Evolutionary conservation across 2,888 invertebrate genomes (phyloP), one percentile per base, ranked within the genome.

Genomic region (Brachyptera putata): DNA sequence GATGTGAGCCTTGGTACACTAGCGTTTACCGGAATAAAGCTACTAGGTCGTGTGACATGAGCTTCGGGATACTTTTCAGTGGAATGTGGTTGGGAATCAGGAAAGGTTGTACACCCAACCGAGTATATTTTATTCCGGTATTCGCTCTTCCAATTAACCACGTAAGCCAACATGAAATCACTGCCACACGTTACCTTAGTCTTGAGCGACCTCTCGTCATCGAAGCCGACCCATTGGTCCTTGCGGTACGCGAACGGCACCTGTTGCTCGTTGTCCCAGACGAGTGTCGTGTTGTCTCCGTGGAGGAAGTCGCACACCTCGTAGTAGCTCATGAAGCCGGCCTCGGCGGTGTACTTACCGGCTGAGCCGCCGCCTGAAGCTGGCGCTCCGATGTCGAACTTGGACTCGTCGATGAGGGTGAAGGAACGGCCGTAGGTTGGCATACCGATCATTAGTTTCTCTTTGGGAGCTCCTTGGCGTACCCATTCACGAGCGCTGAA

Each of bases 251-350:
- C 94, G 73, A 96, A 96, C 7, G 96, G 96, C 58, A 93, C 95
- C 80, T 94, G 92, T 71, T 95, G 95, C 68, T 95, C 95, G 65
- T 93, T 94, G 72, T 95, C 95, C 95, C 95, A 95, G 0, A 95
- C 94, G 3, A 95, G 79, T 0, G 94, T 95, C 0, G 94, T 95
- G 72, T 94, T 94, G 67, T 91, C 89, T 65, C 87, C 89, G 61
- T 90, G 86, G 43, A 96, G 78, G 79, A 95, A 94, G 68, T 92
- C 87, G 73, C 95, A 96, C 56, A 95, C 85, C 80, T 97, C 97
- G 71, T 95, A 97, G 76, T 94, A 96, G 2, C 95, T 91, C 76
- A 95, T 84, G 74, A 96, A 95, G 14, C 97, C 97, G 4, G 92
- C 87, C 75, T 97, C 96, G 66, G 88, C 87, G 1, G 95, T 96